Evolutionary conservation across 2,888 invertebrate genomes (phyloP), one percentile per base, ranked within the genome.

Genomic region (Neria commutata): DNA sequence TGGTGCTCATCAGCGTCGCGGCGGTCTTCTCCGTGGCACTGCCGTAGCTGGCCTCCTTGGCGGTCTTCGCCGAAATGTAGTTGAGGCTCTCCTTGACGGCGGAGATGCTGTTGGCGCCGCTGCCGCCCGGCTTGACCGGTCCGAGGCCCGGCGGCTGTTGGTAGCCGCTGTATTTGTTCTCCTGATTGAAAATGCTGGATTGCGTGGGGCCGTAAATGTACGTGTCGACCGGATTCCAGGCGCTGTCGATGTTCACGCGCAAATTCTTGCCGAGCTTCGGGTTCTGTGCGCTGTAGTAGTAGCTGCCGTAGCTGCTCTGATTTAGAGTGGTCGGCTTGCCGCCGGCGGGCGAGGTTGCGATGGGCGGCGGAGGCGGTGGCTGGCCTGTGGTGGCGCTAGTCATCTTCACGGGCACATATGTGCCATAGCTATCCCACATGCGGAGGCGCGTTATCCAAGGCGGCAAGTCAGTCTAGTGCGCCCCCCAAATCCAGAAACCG

Each of bases 351-450:
- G 78, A 72, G 1, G 77, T 73, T 46, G 77, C 72, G 0, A 78
- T 72, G 2, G 79, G 78, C 19, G 77, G 75, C 2, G 78, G 76
- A 6, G 77, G 77, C 8, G 80, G 80, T 34, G 79, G 78, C 49
- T 77, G 72, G 23, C 78, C 67, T 40, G 79, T 78, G 49, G 82
- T 80, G 42, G 78, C 75, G 60, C 79, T 80, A 58, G 79, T 79
- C 62, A 74, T 74, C 63, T 80, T 82, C 54, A 78, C 75, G 53
- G 81, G 77, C 62, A 83, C 81, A 62, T 83, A 84, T 37, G 82
- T 84, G 53, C 85, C 85, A 65, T 86, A 86, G 54, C 89, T 90
- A 79, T 91, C 91, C 89, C 90, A 90, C 71, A 91, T 88, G 63
- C 89, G 85, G 62, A 91, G 81, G 69, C 89, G 85, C 26, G 90